Conservation (phyloP, 2,888 invertebrate species). For the Oxyscelio sp. region DNA sequence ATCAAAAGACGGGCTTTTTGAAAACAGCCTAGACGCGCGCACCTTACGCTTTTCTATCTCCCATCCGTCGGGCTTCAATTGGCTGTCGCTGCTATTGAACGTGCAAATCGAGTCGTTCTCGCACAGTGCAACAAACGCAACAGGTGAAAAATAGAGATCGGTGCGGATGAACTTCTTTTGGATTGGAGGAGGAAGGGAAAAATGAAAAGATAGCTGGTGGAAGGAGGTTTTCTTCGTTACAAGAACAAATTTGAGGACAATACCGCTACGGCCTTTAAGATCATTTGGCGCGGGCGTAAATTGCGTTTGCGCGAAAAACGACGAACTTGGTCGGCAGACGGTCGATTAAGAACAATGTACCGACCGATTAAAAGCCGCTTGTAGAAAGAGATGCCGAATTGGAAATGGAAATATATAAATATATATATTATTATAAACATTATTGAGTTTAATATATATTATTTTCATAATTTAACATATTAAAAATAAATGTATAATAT, state of each 20-base stretch:
- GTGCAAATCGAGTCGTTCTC: slow-evolving; percentile 86
- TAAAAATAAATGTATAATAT: too few species aligned
- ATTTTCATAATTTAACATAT: too few species aligned
- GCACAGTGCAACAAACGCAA: slow-evolving; percentile 86
- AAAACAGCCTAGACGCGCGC: slow-evolving; percentile 80
- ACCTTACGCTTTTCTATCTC: slow-evolving; percentile 84
- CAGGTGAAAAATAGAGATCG: slow-evolving; percentile 85
- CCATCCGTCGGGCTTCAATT: slow-evolving; percentile 83
- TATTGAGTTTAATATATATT: too few species aligned
- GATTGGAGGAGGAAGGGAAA: slow-evolving; percentile 57
- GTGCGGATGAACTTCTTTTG: slow-evolving; percentile 76
- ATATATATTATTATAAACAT: too few species aligned
- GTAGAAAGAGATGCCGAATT: too few species aligned
- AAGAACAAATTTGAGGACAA: slow-evolving; percentile 40
- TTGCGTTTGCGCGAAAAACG: slow-evolving; percentile 7
- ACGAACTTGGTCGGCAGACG: background rate
- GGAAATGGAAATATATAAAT: too few species aligned
- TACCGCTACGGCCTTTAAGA: slow-evolving; percentile 3
- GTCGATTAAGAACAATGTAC: background rate
- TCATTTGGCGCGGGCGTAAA: slow-evolving; percentile 27
- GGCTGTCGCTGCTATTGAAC: slow-evolving; percentile 86
- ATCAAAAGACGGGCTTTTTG: slow-evolving; percentile 86
- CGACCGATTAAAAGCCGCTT: background rate
- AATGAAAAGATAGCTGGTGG: slow-evolving; percentile 9
- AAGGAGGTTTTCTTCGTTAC: slow-evolving; percentile 55